Percentiles rank a stretch among this genome's conserved stretches.
These are phyloP conservation scores for Rachycentron canadum DNA, from an alignment of 2,797 vertebrate genomes.

Conservation along the genomic window DNA sequence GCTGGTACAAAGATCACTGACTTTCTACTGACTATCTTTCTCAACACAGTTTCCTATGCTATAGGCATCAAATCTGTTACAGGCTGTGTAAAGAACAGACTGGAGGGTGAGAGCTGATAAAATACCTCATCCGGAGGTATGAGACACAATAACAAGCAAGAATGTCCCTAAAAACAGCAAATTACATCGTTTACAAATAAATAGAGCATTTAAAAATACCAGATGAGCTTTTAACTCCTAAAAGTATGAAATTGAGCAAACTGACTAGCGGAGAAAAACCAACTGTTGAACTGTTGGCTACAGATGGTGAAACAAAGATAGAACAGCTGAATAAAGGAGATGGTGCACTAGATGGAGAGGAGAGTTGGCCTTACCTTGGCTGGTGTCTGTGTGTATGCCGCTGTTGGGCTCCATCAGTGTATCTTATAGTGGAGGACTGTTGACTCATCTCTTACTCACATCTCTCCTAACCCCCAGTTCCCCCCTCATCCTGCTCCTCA, in stretches of 20 bases:
- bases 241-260: background rate
- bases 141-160: background rate
- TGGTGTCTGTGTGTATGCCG: slow-evolving; percentile 69
- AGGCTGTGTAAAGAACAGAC: background rate
- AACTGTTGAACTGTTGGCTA: background rate
- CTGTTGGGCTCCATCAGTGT: slow-evolving; percentile 77
- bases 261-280: background rate
- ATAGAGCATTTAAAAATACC: background rate
- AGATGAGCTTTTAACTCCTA: background rate
- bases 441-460: slow-evolving; percentile 89
- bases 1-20: slow-evolving; percentile 65
- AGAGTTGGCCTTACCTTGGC: slow-evolving; percentile 81
- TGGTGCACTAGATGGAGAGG: slow-evolving; percentile 27
- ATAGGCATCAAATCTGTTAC: background rate
- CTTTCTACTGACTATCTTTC: background rate
- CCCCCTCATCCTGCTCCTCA: slow-evolving; percentile 48
- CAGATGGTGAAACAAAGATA: background rate
- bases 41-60: slow-evolving; percentile 1
- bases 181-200: background rate
- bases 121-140: background rate
- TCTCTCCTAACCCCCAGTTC: slow-evolving; percentile 60
- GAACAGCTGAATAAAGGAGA: background rate
- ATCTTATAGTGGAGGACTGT: slow-evolving; percentile 85
- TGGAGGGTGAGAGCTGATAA: no score
- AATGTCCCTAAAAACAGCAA: background rate